Evolutionary conservation across 2,113 vertebrate species (phyloP).

Genomic region (Pongo abelii): DNA sequence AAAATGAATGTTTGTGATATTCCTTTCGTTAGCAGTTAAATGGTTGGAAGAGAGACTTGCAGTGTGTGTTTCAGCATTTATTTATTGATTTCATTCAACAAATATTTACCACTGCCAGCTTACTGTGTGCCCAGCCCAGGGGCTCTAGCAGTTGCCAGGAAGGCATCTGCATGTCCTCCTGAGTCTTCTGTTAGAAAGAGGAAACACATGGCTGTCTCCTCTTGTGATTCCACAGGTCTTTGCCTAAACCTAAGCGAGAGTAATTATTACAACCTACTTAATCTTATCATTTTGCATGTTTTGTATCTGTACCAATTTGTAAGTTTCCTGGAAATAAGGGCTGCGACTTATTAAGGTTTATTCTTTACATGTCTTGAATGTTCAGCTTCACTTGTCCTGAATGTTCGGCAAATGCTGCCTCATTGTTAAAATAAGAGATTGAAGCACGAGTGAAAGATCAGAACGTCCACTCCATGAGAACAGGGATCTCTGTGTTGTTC

Average conservation of each 20-base stretch:
- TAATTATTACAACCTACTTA: neutral
- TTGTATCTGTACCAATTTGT: neutral
- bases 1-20: neutral
- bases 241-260: neutral
- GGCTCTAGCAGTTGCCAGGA: neutral
- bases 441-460: neutral
- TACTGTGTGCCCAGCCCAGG: neutral
- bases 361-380: neutral
- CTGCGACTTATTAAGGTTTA: neutral
- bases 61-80: neutral
- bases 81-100: neutral
- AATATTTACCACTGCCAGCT: neutral
- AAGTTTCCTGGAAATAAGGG: neutral
- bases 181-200: neutral
- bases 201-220: neutral
- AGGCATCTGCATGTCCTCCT: neutral
- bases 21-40: neutral
- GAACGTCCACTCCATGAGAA: rapidly evolving
- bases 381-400: neutral
- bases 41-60: neutral
- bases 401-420: neutral
- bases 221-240: neutral
- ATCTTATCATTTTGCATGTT: neutral
- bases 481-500: neutral
- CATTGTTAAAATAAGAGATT: neutral